Percentiles rank a stretch among this genome's conserved stretches.
phyloP scores from a whole-genome alignment of 1,140 invertebrate genomes.

The Drosophila aff. region DNA sequence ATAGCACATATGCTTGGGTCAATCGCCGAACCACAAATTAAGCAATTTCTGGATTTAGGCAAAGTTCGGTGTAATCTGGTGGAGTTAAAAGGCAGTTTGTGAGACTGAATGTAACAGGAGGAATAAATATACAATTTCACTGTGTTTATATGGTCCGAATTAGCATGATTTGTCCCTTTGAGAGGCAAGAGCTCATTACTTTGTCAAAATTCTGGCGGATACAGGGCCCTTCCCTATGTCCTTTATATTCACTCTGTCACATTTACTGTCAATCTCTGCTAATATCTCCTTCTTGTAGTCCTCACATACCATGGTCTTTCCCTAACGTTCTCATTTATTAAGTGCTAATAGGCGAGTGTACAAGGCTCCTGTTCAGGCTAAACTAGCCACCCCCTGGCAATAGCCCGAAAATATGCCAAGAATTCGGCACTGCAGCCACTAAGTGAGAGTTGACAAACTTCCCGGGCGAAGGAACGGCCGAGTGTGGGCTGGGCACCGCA shows the following conservation, averaged over 20 bases:
- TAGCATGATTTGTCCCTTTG: background rate
- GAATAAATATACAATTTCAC: background rate
- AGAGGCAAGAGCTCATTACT: background rate
- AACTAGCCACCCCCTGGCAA: conserved; percentile 41
- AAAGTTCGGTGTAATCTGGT: conserved; percentile 26
- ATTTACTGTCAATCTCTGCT: conserved; percentile 39
- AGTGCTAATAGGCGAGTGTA: conserved; percentile 65
- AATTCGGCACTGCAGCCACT: conserved; percentile 51
- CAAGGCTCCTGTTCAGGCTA: conserved; percentile 11
- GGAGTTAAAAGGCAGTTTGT: background rate
- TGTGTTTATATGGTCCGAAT: no score
- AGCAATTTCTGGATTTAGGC: conserved; percentile 47
- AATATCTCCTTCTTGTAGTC: conserved; percentile 10
- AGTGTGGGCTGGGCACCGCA: conserved; percentile 34
- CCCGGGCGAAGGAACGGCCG: background rate
- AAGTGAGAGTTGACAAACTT: conserved; percentile 40
- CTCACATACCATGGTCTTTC: conserved; percentile 24
- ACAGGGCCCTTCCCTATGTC: background rate
- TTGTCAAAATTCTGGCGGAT: background rate
- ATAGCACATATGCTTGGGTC: conserved; percentile 37
- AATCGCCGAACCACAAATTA: conserved; percentile 51
- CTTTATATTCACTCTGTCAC: background rate
- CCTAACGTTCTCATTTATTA: conserved; percentile 71
- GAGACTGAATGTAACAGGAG: background rate
- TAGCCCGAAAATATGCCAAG: conserved; percentile 70